Evolutionary conservation across 2,888 invertebrate species (phyloP).

Genomic region (Idaea biselata): DNA sequence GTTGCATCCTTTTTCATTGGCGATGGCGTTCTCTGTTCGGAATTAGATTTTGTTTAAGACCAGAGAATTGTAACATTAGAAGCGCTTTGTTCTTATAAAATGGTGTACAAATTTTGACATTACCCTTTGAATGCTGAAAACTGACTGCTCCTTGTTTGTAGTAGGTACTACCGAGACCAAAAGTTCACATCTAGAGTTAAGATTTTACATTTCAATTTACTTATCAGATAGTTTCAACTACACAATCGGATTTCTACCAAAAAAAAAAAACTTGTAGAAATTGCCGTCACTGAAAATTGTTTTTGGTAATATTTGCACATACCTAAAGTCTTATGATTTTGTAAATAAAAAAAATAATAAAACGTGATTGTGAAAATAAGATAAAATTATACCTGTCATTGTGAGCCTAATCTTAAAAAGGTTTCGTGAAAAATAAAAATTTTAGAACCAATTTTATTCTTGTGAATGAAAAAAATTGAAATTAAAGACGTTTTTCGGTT

Average conservation of each 20-base stretch:
- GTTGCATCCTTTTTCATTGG: conserved; percentile 47
- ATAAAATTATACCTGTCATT: not conserved
- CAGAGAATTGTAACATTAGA: no score
- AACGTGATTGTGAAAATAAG: not conserved
- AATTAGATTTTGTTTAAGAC: conserved; percentile 44
- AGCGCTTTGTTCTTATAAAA: no score
- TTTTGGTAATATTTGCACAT: not conserved
- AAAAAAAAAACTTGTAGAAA: not conserved
- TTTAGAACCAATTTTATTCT: not conserved
- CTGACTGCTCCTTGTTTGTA: no score
- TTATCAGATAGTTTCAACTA: no score
- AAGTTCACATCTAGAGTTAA: not conserved
- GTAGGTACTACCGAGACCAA: not conserved
- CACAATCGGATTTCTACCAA: no score
- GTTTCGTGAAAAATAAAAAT: not conserved
- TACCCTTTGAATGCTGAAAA: no score
- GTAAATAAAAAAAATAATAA: not conserved
- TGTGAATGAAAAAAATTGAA: not conserved
- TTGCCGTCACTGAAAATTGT: not conserved
- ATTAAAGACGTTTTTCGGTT: no score
- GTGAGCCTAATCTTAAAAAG: not conserved
- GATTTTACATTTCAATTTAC: no score
- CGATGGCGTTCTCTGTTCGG: conserved; percentile 39
- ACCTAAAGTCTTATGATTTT: not conserved
- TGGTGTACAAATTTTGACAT: no score